Evolutionary conservation across 1,140 invertebrate species (phyloP).

Genomic region (Anadara kagoshimensis): DNA sequence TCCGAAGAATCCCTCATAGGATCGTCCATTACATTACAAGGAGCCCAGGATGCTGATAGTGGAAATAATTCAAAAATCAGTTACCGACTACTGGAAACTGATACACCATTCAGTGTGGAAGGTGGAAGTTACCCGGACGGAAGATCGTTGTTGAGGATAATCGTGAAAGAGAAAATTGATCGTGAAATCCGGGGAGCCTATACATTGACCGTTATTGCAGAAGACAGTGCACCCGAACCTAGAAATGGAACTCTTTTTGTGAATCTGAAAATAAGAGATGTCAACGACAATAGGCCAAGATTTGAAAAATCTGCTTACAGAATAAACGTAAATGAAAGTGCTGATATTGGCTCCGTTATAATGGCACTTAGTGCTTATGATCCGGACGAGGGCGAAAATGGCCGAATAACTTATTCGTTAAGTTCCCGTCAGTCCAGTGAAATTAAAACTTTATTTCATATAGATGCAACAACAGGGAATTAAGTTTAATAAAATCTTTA

Average conservation of each 20-base stretch:
- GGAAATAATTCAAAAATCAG: slow-evolving; percentile 50
- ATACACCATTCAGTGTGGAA: slow-evolving; percentile 44
- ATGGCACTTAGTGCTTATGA: slow-evolving; percentile 84
- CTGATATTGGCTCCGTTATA: slow-evolving; percentile 28
- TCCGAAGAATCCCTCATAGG: slow-evolving; percentile 48
- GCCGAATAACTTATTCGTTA: slow-evolving; percentile 85
- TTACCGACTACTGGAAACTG: slow-evolving; percentile 45
- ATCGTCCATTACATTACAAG: slow-evolving; percentile 43
- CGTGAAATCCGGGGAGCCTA: slow-evolving; percentile 86
- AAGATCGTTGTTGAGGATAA: slow-evolving; percentile 34
- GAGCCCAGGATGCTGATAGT: slow-evolving; percentile 62
- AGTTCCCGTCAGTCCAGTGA: slow-evolving; percentile 57
- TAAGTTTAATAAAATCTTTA: slow-evolving; percentile 43
- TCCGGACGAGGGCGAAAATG: slow-evolving; percentile 86
- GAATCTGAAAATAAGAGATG: slow-evolving; percentile 77
- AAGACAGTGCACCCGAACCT: slow-evolving; percentile 73
- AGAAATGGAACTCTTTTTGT: slow-evolving; percentile 73
- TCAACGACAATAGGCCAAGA: slow-evolving; percentile 68
- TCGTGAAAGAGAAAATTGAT: slow-evolving; percentile 85
- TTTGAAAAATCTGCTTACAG: slow-evolving; percentile 95
- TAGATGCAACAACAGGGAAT: slow-evolving; percentile 52
- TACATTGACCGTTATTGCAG: slow-evolving; percentile 86
- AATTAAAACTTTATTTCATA: slow-evolving; percentile 45
- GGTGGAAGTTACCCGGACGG: slow-evolving; percentile 32
- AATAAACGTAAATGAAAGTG: slow-evolving; percentile 72